A percentile compares a stretch with the other conserved stretches of the same genome.
Conservation (phyloP, 2,113 vertebrate species). For the Malurus alboscapulatus region DNA sequence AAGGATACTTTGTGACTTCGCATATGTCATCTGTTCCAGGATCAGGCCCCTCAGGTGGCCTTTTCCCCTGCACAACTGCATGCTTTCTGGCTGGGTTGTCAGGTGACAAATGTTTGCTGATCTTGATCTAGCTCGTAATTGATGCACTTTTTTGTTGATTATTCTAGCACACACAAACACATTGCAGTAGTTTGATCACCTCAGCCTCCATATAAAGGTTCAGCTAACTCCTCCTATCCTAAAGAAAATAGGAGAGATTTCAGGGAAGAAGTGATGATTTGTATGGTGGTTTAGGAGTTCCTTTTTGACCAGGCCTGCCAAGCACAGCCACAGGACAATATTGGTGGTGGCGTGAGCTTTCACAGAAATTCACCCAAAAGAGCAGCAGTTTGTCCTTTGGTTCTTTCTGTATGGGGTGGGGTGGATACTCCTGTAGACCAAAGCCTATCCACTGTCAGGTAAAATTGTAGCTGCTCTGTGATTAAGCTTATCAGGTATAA, state of each 20-base stretch:
- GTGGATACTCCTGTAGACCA: background rate
- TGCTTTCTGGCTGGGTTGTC: background rate
- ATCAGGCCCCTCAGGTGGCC: background rate
- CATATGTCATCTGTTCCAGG: background rate
- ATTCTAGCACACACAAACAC: background rate
- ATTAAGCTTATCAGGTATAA: background rate
- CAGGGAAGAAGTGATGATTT: background rate
- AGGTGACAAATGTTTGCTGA: background rate
- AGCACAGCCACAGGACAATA: background rate
- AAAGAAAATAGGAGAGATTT: background rate
- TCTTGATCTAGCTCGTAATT: constrained; percentile 1
- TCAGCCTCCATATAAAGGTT: background rate
- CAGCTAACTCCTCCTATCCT: background rate
- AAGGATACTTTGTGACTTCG: background rate
- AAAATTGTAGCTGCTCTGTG: background rate
- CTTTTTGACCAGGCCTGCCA: background rate
- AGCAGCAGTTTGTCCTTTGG: background rate
- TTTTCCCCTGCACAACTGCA: background rate
- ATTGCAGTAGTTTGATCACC: background rate
- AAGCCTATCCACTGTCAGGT: background rate
- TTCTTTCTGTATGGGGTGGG: background rate
- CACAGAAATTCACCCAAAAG: background rate
- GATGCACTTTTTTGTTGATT: background rate
- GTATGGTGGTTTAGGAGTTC: background rate
- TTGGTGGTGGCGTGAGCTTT: background rate